Evolutionary conservation across 2,113 vertebrate species (phyloP), one percentile per base, ranked within the genome.

Genomic region (Mystacornis crossleyi): DNA sequence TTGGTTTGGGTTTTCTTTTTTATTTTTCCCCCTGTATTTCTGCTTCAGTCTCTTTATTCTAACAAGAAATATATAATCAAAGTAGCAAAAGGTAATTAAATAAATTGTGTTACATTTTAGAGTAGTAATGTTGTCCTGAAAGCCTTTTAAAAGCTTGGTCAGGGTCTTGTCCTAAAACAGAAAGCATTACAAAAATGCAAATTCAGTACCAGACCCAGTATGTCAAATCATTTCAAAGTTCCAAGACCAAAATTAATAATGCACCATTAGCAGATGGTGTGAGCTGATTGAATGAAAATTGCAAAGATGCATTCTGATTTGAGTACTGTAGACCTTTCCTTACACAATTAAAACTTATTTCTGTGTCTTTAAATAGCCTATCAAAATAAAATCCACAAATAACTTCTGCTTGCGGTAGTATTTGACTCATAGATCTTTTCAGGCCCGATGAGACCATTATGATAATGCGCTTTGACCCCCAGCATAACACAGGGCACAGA

Each of bases 231-330:
- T 8, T 64, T n/a, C 31, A 89, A 92, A 83, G 23, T 33, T 71
- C 40, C 67, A 92, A 86, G 48, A 77, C 43, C 38, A 86, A 96
- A 70, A 95, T 64, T 81, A 81, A 83, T 74, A 89, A 81, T 23
- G 72, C 43, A 74, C 67, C 61, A 86, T 93, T 89, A 86, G 40
- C 40, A 93, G 62, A 70, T 62, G 31, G 31, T 67, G 21, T 60
- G 40, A 73, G 47, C 18, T 84, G 86, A 66, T 55, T 92, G 90
- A 87, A 31, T 57, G 40, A 88, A 81, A 94, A 80, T 36, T 86
- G 60, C 43, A 70, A 81, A 81, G 51, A 58, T n/a, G 15, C n/a
- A 19, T 55, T 89, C 55, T 92, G 64, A 77, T 66, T 72, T 58
- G 31, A 73, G 29, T 75, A 82, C n/a, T 57, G 40, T 60, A 43